phyloP scores from a whole-genome alignment of 2,113 vertebrate genomes.

The Psilopsiagon aymara region DNA sequence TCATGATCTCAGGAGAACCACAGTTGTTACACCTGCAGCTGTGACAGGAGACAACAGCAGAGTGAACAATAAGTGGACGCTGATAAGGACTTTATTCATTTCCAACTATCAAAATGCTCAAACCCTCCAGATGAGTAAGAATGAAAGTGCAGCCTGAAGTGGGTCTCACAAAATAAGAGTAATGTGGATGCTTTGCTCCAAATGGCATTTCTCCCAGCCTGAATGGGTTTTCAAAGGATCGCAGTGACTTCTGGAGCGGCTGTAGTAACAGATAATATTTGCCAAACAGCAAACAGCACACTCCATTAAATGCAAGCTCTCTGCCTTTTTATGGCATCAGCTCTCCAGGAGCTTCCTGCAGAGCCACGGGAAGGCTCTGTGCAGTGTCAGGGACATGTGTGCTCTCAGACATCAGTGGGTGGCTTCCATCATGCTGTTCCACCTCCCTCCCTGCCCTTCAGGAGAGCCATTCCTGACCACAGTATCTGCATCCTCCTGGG shows the following conservation, averaged over 20 bases:
- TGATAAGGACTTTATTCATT: background rate
- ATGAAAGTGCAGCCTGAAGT: background rate
- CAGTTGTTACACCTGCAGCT: background rate
- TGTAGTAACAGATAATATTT: background rate
- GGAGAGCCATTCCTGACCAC: background rate
- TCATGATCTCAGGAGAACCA: background rate
- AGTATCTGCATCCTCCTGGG: background rate
- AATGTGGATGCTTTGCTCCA: background rate
- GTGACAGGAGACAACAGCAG: background rate
- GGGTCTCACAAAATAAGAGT: background rate
- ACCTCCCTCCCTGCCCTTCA: background rate
- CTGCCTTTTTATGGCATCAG: background rate
- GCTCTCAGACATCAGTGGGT: background rate
- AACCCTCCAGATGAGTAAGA: background rate
- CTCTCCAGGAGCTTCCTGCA: background rate
- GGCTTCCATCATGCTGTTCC: background rate
- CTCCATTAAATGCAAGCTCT: background rate
- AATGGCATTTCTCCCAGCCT: background rate
- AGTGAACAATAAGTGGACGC: background rate
- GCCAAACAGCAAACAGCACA: background rate
- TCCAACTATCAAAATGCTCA: background rate
- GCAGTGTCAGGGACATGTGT: background rate
- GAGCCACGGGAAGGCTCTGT: background rate
- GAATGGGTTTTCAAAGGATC: background rate
- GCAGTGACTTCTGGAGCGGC: background rate